Evolutionary conservation across 1,140 invertebrate species (phyloP), one percentile per base, ranked within the genome.

Genomic region (Drosophila insularis): DNA sequence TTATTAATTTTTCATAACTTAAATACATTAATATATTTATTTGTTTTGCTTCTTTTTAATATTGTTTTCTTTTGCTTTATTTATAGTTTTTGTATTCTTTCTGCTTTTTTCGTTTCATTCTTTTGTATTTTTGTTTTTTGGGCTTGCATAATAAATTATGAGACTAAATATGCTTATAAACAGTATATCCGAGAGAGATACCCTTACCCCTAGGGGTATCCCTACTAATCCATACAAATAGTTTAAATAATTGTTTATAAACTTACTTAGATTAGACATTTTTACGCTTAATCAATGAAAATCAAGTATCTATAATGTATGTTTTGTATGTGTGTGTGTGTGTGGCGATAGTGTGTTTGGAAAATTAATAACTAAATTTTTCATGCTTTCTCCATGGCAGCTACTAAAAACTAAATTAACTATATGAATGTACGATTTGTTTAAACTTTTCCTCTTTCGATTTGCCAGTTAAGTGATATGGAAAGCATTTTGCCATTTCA

Each of bases 1-100:
- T 89, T 89, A 89, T 84, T 89, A 89, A 89, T 89, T 89, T 87
- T 89, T 84, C 84, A 89, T 89, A 89, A 89, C 85, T 89, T 89
- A 89, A 89, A 89, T 89, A 89, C 84, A 89, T 87, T 71, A 81
- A 50, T 62, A 43, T 62, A 62, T 62, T 78, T 78, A 74, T 63
- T 66, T 59, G 21, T 59, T 59, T 59, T 39, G 14, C 11, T 54
- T 56, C 58, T 78, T 39, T 76, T 73, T 79, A 67, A 71, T 85
- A 50, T 55, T 71, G 74, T 37, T 37, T 37, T 37, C 67, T 66
- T 63, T 79, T 76, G 72, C 68, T 81, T 54, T 62, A 71, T 63
- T 74, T 71, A 65, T 56, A 70, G 75, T 66, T 66, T 60, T 85
- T 85, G 32, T 78, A 59, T 68, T 61, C 62, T 58, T 68, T 72